Percentiles rank a stretch among this genome's conserved stretches.
phyloP scores from a whole-genome alignment of 35 echinoderm and acorn worm species.

The Hemicentrotus pulcherrimus region DNA sequence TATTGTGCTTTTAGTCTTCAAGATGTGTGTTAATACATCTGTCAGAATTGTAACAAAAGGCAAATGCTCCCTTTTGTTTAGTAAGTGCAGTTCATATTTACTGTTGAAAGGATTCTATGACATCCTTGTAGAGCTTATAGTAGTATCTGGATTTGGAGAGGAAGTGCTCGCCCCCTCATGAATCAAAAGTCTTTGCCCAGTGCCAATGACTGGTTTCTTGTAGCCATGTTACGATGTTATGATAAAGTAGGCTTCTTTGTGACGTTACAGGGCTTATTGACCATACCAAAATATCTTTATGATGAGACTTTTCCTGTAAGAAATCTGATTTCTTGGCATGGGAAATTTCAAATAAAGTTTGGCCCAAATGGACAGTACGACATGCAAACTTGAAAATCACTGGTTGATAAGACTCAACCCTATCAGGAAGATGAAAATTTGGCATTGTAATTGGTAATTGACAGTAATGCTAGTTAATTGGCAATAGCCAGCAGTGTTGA shows the following conservation, averaged over 20 bases:
- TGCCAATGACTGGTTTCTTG: background rate
- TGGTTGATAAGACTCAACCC: background rate
- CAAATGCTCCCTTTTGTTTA: background rate
- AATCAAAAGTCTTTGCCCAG: background rate
- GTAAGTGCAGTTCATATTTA: background rate
- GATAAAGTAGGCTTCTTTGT: background rate
- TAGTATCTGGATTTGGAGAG: background rate
- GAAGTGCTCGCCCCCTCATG: background rate
- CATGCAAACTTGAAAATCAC: background rate
- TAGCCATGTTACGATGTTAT: background rate
- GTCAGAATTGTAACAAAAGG: background rate
- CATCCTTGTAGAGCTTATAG: background rate
- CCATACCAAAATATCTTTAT: background rate
- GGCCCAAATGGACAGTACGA: background rate
- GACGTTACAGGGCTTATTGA: background rate
- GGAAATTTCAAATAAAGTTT: background rate
- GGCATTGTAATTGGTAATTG: background rate
- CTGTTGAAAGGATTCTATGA: background rate
- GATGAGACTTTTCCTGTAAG: background rate
- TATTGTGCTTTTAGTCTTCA: background rate
- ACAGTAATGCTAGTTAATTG: background rate
- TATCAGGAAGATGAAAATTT: slow-evolving; percentile 13
- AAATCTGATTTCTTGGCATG: background rate
- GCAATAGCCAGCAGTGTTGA: background rate
- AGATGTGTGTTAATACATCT: background rate